Percentiles rank a stretch among this genome's conserved stretches.
phyloP scores from a whole-genome alignment of 2,113 vertebrate species.

The Seriola quinqueradiata region DNA sequence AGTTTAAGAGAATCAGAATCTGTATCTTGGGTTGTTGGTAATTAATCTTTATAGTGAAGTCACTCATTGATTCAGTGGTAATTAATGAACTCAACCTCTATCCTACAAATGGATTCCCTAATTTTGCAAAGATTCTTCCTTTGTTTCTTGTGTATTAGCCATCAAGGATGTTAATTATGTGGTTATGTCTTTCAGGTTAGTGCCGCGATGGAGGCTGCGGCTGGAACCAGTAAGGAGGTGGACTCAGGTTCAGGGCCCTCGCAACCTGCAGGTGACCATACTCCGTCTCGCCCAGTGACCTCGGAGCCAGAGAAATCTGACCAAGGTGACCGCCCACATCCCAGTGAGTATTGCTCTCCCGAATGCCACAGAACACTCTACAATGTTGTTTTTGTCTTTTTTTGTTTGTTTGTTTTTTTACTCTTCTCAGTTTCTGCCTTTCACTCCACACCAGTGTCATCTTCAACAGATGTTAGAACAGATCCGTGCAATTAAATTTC shows the following conservation, averaged over 20 bases:
- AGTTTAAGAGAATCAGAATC: slow-evolving; percentile 15
- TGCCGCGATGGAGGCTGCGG: slow-evolving; percentile 52
- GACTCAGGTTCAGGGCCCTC: slow-evolving; percentile 43
- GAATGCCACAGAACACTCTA: neutral
- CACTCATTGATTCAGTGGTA: neutral
- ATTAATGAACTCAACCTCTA: neutral
- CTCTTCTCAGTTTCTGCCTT: neutral
- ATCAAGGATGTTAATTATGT: slow-evolving; percentile 25
- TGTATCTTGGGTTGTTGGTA: neutral
- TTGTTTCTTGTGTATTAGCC: neutral
- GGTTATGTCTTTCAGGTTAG: slow-evolving; percentile 68
- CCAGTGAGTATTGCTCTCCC: slow-evolving; percentile 79
- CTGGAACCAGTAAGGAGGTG: slow-evolving; percentile 66
- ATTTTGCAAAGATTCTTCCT: neutral
- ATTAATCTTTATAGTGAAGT: slow-evolving; percentile 9
- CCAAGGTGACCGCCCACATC: slow-evolving; percentile 62
- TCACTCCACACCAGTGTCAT: slow-evolving; percentile 18
- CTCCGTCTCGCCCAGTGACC: slow-evolving; percentile 58
- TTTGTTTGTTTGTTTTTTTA: neutral
- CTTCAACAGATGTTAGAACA: neutral
- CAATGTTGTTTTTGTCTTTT: neutral
- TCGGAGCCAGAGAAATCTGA: slow-evolving; percentile 72
- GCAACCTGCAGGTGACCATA: slow-evolving; percentile 56
- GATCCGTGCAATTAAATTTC: neutral
- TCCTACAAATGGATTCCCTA: neutral